Evolutionary conservation across 64 coral and sea anemone species (phyloP).

Genomic region (Actinia equina): DNA sequence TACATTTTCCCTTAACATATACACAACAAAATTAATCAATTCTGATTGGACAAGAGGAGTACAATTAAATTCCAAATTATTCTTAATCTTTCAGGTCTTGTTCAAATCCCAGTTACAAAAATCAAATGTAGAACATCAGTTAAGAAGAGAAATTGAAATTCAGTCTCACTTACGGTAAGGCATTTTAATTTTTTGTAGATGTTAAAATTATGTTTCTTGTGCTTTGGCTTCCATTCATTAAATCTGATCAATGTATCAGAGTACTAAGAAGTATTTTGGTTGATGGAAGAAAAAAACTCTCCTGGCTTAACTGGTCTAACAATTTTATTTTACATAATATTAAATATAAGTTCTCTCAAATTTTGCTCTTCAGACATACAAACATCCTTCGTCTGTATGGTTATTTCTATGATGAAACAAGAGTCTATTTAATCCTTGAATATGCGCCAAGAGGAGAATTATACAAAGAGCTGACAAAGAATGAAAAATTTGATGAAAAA

Average conservation of each 20-base stretch:
- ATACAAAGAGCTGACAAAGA: slow-evolving; percentile 81
- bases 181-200: not conserved
- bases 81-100: slow-evolving; percentile 43
- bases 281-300: too few species aligned
- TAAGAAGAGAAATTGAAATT: slow-evolving; percentile 96
- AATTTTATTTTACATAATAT: not conserved
- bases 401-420: slow-evolving; percentile 90
- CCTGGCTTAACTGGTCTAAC: too few species aligned
- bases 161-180: slow-evolving; percentile 93
- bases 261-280: too few species aligned
- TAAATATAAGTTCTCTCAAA: not conserved
- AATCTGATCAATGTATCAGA: too few species aligned
- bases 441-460: slow-evolving; percentile 93
- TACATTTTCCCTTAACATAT: too few species aligned
- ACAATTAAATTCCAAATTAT: too few species aligned
- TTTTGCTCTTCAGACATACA: slow-evolving; percentile 45
- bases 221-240: too few species aligned
- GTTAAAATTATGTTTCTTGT: too few species aligned
- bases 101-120: slow-evolving; percentile 93
- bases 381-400: slow-evolving; percentile 93
- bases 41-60: too few species aligned
- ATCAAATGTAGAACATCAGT: slow-evolving; percentile 87
- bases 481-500: slow-evolving; percentile 84
- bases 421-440: slow-evolving; percentile 94
- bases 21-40: too few species aligned